Conservation (phyloP, 1,140 invertebrate genomes). For the Halotydeus destructor region DNA sequence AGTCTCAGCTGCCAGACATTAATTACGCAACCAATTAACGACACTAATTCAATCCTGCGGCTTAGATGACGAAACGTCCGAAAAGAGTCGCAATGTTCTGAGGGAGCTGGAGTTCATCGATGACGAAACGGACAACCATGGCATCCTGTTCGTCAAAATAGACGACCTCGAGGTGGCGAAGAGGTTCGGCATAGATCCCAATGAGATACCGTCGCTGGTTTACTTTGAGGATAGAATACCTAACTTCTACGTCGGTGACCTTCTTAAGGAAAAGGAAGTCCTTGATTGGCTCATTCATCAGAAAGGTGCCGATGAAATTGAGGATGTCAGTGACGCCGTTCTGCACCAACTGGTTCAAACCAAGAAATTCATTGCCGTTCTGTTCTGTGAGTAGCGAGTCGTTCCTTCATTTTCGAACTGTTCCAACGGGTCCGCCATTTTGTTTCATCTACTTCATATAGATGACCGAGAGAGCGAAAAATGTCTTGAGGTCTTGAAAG, state of each 20-base stretch:
- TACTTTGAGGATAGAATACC: slow-evolving; percentile 73
- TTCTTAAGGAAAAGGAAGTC: slow-evolving; percentile 21
- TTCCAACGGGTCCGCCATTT: neutral
- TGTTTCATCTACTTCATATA: slow-evolving; percentile 6
- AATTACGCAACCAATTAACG: neutral
- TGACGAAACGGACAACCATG: slow-evolving; percentile 69
- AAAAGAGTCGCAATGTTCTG: slow-evolving; percentile 59
- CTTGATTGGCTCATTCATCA: slow-evolving; percentile 21
- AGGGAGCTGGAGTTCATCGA: slow-evolving; percentile 83
- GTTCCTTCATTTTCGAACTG: neutral
- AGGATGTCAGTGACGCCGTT: slow-evolving; percentile 79
- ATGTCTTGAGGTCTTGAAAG: slow-evolving; percentile 19
- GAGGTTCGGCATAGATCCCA: slow-evolving; percentile 52
- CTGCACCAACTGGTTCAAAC: slow-evolving; percentile 15
- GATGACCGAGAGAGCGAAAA: slow-evolving; percentile 23
- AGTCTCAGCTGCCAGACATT: slow-evolving; percentile 9
- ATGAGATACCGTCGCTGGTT: slow-evolving; percentile 70
- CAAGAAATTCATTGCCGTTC: slow-evolving; percentile 39
- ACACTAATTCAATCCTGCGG: neutral
- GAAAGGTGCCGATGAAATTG: slow-evolving; percentile 68
- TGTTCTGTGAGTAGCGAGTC: slow-evolving; percentile 54
- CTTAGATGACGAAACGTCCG: slow-evolving; percentile 27
- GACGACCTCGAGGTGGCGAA: slow-evolving; percentile 55
- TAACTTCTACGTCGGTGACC: slow-evolving; percentile 42
- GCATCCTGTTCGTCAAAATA: slow-evolving; percentile 24